These are phyloP conservation scores for Stenopsyche tienmushanensis DNA, from an alignment of 1,140 invertebrate genomes.

Conservation along the genomic window DNA sequence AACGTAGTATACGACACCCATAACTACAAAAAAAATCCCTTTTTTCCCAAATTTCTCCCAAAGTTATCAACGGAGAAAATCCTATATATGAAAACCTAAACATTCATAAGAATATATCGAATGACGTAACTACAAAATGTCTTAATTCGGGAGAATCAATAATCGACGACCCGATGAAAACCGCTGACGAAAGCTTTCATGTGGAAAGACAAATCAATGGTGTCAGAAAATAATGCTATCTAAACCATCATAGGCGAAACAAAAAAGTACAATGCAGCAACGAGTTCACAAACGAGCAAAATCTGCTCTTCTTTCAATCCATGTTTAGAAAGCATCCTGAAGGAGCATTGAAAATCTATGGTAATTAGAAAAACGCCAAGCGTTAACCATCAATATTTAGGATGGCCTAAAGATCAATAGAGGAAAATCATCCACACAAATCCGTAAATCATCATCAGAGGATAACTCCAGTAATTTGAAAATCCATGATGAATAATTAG, in stretches of 20 bases:
- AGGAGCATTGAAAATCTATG: slow-evolving; percentile 30
- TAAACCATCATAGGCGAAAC: slow-evolving; percentile 26
- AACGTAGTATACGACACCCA: too few relatives aligned
- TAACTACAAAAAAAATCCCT: too few relatives aligned
- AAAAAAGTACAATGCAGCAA: slow-evolving; percentile 24
- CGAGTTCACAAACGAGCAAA: slow-evolving; percentile 30
- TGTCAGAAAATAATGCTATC: slow-evolving; percentile 36
- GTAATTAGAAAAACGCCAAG: slow-evolving; percentile 21
- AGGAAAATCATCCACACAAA: slow-evolving; percentile 44
- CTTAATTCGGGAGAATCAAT: slow-evolving; percentile 45
- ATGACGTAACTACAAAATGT: slow-evolving; percentile 15
- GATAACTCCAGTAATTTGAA: slow-evolving; percentile 48
- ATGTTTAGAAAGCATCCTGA: slow-evolving; percentile 50
- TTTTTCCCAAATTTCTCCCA: too few relatives aligned
- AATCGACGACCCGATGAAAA: slow-evolving; percentile 55
- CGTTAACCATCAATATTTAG: slow-evolving; percentile 29
- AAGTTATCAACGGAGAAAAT: neutral
- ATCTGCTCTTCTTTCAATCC: slow-evolving; percentile 48
- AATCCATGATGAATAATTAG: too few relatives aligned
- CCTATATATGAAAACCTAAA: slow-evolving; percentile 35
- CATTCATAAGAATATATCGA: slow-evolving; percentile 13
- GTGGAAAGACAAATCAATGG: slow-evolving; percentile 43
- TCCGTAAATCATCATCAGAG: slow-evolving; percentile 55
- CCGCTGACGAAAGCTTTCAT: slow-evolving; percentile 54
- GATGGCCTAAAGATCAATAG: slow-evolving; percentile 35